phyloP scores from a whole-genome alignment of 2,888 invertebrate species.

The Caenorhabditis doughertyi region DNA sequence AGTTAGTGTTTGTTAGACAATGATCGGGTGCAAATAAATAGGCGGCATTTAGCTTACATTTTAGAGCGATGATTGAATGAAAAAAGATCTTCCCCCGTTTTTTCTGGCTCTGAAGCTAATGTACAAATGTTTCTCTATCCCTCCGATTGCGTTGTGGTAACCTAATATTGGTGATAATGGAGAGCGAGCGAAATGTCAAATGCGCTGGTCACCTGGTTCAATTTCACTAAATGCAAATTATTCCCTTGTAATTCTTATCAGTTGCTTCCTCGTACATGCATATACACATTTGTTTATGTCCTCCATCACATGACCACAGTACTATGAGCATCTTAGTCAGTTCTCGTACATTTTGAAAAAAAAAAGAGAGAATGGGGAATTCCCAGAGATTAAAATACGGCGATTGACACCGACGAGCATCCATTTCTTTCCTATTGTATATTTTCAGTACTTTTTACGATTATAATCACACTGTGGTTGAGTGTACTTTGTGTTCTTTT shows the following conservation, averaged over 20 bases:
- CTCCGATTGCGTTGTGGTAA: too few relatives aligned
- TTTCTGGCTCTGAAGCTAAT: too few relatives aligned
- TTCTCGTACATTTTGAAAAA: neutral
- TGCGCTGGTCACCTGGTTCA: constrained; percentile 4
- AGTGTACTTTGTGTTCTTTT: constrained; percentile 48
- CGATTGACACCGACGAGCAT: constrained; percentile 51
- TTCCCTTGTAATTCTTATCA: neutral
- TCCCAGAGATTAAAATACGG: constrained; percentile 10
- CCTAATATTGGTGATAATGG: too few relatives aligned
- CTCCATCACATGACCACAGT: constrained; percentile 16
- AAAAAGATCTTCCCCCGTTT: too few relatives aligned
- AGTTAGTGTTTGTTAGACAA: neutral
- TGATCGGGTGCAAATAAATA: too few relatives aligned
- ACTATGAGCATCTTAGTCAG: neutral
- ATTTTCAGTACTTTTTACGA: constrained; percentile 7
- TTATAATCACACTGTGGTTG: constrained; percentile 15
- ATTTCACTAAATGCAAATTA: constrained; percentile 1
- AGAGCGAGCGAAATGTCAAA: neutral
- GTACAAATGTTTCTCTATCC: too few relatives aligned
- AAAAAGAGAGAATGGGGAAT: neutral
- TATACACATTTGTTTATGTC: constrained; percentile 25
- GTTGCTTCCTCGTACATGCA: constrained; percentile 7
- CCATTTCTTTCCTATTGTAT: constrained; percentile 9
- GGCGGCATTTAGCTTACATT: too few relatives aligned
- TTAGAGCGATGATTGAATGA: too few relatives aligned